These are phyloP conservation scores for Zosterops lateralis DNA, from an alignment of 2,113 vertebrate genomes.

Conservation along the genomic window DNA sequence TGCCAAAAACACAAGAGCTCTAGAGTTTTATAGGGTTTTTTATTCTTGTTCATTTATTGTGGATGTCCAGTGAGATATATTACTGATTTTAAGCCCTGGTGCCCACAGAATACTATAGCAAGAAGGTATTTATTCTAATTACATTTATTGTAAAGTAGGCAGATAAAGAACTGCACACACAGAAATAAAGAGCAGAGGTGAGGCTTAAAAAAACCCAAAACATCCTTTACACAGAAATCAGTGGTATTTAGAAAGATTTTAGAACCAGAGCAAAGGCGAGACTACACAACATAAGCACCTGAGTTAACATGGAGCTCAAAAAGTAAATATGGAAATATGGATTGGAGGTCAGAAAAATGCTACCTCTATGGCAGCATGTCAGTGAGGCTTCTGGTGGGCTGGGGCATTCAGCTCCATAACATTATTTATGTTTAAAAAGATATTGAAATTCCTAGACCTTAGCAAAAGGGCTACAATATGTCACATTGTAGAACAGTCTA, in stretches of 20 bases:
- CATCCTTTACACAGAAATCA: background rate
- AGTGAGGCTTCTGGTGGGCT: background rate
- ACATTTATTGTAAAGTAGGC: background rate
- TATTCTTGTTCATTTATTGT: background rate
- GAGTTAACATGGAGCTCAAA: background rate
- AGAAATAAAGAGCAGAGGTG: background rate
- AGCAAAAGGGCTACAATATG: background rate
- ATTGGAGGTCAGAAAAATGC: background rate
- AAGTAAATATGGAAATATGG: background rate
- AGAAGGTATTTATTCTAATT: background rate
- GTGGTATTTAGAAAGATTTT: background rate
- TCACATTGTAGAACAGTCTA: background rate
- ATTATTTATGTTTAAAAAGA: background rate
- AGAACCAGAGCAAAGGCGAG: background rate
- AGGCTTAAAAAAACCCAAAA: background rate
- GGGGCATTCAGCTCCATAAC: background rate
- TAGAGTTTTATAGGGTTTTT: background rate
- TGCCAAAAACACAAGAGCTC: background rate
- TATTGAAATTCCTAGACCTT: background rate
- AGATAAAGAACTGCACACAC: background rate
- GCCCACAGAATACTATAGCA: background rate
- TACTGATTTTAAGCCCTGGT: background rate
- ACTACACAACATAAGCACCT: background rate
- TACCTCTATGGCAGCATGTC: background rate
- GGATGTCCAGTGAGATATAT: background rate